phyloP scores from a whole-genome alignment of 2,797 vertebrate species.

The Tapera naevia region DNA sequence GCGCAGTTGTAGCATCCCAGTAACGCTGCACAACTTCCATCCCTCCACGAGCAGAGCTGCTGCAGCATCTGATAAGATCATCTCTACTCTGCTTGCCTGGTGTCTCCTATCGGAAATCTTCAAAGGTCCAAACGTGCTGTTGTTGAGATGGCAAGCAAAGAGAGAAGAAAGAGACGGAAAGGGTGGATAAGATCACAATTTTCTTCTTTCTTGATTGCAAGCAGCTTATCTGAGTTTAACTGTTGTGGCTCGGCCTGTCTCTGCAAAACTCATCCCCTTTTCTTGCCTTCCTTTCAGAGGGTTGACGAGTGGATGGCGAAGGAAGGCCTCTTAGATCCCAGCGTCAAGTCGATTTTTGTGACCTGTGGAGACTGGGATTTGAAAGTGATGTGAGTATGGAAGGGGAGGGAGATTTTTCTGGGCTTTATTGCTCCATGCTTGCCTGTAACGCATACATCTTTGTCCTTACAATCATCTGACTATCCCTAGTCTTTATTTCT shows the following conservation, averaged over 20 bases:
- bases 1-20: neutral
- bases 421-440: neutral
- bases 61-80: constrained; percentile 62
- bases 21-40: constrained; percentile 4
- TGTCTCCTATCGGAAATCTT: constrained; percentile 74
- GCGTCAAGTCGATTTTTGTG: constrained; percentile 86
- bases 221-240: constrained; percentile 75
- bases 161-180: constrained; percentile 59
- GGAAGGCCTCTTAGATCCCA: constrained; percentile 85
- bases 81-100: constrained; percentile 59
- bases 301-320: constrained; percentile 86
- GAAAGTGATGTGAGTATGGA: constrained; percentile 86
- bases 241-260: constrained; percentile 69
- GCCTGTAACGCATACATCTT: constrained; percentile 30
- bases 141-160: constrained; percentile 66
- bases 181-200: constrained; percentile 74
- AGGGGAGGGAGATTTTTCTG: constrained; percentile 36
- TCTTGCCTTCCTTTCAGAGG: constrained; percentile 80
- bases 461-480: constrained; percentile 42
- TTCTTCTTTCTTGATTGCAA: constrained; percentile 76
- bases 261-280: constrained; percentile 75
- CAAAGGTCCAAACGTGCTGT: constrained; percentile 72
- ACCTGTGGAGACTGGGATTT: constrained; percentile 88
- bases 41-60: constrained; percentile 45
- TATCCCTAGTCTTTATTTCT: neutral